Evolutionary conservation across 2,113 vertebrate species (phyloP), one percentile per base, ranked within the genome.

Genomic region (Podiceps cristatus): DNA sequence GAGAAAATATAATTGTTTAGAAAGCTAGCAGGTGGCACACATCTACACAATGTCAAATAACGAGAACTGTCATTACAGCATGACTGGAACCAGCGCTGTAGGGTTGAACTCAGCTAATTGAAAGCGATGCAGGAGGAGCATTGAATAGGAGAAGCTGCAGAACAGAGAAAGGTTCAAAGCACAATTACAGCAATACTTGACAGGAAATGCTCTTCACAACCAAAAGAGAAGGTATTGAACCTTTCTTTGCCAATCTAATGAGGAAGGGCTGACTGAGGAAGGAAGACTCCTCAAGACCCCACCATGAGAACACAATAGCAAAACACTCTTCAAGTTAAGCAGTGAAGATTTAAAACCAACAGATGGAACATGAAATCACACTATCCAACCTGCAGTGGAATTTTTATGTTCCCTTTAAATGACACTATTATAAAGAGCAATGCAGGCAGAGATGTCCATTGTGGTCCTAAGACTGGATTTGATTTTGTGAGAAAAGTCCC

Each of bases 181-280:
- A 62, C 59, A 33, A 25, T 28, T 25, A 11, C 29, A 60, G 73
- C 47, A 60, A 60, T 7, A 58, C 42, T 33, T n/a, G 77, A 50
- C 1, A 4, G 53, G 27, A 78, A 55, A 67, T 5, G 20, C 13
- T 2, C 23, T 45, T 59, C 25, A 19, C 2, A 0, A 28, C 9
- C 22, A 20, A 16, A 16, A 35, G 10, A 68, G 7, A 1, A 58
- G 24, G 18, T 33, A 17, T 33, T 42, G 31, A 33, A 33, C 33
- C 37, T 18, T 25, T 74, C 47, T 52, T 42, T 55, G 72, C 59
- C 73, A 9, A 72, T 42, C 45, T 69, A 37, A 37, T 22, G 35
- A 75, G 68, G 71, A 89, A 76, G 16, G 24, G 33, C 45, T 67
- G 67, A n/a, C n/a, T 40, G 40, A 75, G 37, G 64, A 66, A 62